These are phyloP conservation scores for Microtus agrestis DNA, from an alignment of 2,797 vertebrate species.

Conservation along the genomic window DNA sequence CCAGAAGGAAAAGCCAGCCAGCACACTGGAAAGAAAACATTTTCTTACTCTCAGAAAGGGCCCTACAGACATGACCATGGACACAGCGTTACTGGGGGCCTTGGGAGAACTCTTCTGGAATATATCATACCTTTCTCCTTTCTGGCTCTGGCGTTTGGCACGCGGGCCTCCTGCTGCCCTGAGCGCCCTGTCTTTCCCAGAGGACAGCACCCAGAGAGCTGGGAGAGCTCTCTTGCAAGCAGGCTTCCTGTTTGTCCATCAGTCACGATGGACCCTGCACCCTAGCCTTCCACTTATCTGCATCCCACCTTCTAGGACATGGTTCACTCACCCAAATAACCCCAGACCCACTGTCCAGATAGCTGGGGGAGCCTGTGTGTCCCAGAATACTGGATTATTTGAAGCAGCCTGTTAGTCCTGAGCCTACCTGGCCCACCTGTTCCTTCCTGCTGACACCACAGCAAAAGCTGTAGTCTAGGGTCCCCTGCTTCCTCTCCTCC, in stretches of 20 bases:
- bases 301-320: not conserved
- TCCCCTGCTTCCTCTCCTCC: not conserved
- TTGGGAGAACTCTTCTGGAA: conserved; percentile 16
- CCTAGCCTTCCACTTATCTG: not conserved
- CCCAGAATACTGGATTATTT: not conserved
- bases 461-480: not conserved
- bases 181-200: not conserved
- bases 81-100: not conserved
- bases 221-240: not conserved
- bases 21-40: not conserved
- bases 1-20: not conserved
- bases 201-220: not conserved
- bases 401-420: not conserved
- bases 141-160: not conserved
- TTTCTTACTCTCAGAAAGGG: not conserved
- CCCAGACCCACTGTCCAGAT: not conserved
- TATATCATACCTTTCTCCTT: not conserved
- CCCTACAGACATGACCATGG: not conserved
- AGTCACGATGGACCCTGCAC: not conserved
- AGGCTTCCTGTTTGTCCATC: not conserved
- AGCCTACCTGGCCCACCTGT: not conserved
- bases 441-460: not conserved
- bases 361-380: not conserved
- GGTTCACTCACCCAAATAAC: not conserved
- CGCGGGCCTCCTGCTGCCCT: not conserved